These are phyloP conservation scores for Dasyprocta punctata DNA, from an alignment of 2,113 vertebrate genomes.

Conservation along the genomic window DNA sequence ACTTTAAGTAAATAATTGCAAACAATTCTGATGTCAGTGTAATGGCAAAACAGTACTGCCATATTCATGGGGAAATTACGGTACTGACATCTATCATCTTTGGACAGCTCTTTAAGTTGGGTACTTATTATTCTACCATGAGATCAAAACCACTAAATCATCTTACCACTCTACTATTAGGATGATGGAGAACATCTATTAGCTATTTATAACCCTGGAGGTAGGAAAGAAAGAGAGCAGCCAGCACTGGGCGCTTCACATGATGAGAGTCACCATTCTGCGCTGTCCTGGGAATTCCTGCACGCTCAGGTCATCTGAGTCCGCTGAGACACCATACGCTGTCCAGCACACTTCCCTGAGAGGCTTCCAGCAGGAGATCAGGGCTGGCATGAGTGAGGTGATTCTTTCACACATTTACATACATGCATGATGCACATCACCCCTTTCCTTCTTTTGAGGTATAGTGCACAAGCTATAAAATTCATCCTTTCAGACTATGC, in stretches of 20 bases:
- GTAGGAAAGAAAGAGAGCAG: conserved; percentile 6
- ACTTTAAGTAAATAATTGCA: conserved; percentile 1
- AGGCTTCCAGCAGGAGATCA: neutral
- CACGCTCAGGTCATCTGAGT: neutral
- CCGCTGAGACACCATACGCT: too few species aligned
- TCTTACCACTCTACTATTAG: conserved; percentile 39
- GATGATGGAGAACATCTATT: conserved; percentile 43
- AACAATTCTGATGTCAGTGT: neutral
- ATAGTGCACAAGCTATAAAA: neutral
- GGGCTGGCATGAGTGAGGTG: neutral
- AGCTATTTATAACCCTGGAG: conserved; percentile 53
- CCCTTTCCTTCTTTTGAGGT: neutral
- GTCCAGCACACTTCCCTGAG: neutral
- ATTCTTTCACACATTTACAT: neutral
- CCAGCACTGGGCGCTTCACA: neutral
- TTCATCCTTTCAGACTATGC: neutral
- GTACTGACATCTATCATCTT: neutral
- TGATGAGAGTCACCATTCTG: conserved; percentile 40
- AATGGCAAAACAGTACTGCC: neutral
- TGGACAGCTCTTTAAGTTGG: conserved; percentile 40
- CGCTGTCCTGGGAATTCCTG: conserved; percentile 1
- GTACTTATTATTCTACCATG: conserved; percentile 46
- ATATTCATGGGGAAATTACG: neutral
- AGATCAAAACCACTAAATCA: conserved; percentile 70
- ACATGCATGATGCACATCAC: neutral